These are phyloP conservation scores for Melanerpes aurifrons DNA, from an alignment of 2,113 vertebrate species.

Conservation along the genomic window DNA sequence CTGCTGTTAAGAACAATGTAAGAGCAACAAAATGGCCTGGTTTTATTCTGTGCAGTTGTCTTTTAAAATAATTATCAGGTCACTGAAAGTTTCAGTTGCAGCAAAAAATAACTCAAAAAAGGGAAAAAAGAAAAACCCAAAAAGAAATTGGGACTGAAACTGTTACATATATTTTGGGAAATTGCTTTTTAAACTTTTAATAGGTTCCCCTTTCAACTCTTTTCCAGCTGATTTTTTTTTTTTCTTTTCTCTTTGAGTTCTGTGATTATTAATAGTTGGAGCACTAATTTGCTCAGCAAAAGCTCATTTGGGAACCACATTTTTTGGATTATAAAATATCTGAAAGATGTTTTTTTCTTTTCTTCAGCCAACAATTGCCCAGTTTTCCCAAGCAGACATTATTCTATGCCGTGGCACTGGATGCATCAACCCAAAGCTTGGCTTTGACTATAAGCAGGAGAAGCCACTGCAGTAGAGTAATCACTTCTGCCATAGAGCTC, in stretches of 20 bases:
- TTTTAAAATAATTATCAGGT: slow-evolving; percentile 51
- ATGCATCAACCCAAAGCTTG: background rate
- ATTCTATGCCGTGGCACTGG: background rate
- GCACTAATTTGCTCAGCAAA: slow-evolving; percentile 36
- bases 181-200: slow-evolving; percentile 36
- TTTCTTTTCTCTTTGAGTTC: background rate
- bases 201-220: slow-evolving; percentile 57
- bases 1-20: slow-evolving; percentile 56
- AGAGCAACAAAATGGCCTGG: background rate
- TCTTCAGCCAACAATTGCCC: slow-evolving; percentile 5
- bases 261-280: slow-evolving; percentile 43
- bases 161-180: slow-evolving; percentile 43
- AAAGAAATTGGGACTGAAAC: slow-evolving; percentile 9
- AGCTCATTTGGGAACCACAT: slow-evolving; percentile 3
- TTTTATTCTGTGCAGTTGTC: slow-evolving; percentile 56
- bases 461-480: background rate
- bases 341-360: slow-evolving; percentile 33
- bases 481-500: background rate
- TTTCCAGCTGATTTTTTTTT: slow-evolving; percentile 34
- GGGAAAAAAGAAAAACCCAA: background rate
- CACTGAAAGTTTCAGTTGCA: slow-evolving; percentile 44
- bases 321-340: slow-evolving; percentile 56
- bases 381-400: background rate
- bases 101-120: slow-evolving; percentile 18
- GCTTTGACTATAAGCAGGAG: background rate